Percentiles rank a stretch among this genome's conserved stretches.
phyloP scores from a whole-genome alignment of 2,888 invertebrate genomes.

The Sarcophaga subvicina region DNA sequence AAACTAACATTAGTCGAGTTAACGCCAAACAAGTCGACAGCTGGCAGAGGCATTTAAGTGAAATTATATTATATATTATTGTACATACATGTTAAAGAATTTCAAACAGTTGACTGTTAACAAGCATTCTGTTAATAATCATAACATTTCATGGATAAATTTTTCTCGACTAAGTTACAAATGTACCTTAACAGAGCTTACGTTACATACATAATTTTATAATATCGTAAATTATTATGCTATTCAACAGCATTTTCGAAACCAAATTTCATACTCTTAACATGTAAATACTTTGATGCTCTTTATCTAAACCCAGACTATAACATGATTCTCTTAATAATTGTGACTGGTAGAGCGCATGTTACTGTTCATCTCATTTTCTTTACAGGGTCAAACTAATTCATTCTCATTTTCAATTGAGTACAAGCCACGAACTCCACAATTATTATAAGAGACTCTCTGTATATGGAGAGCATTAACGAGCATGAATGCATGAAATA shows the following conservation, averaged over 20 bases:
- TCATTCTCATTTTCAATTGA: slow-evolving; percentile 35
- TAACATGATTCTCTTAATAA: slow-evolving; percentile 29
- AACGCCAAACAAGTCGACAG: too few species aligned
- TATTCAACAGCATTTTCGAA: slow-evolving; percentile 37
- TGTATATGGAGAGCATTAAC: slow-evolving; percentile 24
- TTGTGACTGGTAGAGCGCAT: slow-evolving; percentile 37
- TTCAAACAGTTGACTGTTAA: not conserved
- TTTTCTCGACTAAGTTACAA: slow-evolving; percentile 16
- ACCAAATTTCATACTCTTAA: slow-evolving; percentile 55
- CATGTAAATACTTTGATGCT: not conserved
- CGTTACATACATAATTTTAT: not conserved
- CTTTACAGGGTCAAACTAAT: slow-evolving; percentile 50
- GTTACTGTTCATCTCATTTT: slow-evolving; percentile 1
- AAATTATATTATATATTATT: too few species aligned
- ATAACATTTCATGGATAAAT: not conserved
- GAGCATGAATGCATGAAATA: slow-evolving; percentile 26
- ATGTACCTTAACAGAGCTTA: not conserved
- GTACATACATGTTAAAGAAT: not conserved
- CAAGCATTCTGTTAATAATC: not conserved
- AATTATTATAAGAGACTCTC: not conserved
- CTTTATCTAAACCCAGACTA: not conserved
- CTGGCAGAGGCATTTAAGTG: too few species aligned
- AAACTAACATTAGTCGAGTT: too few species aligned
- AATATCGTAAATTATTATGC: slow-evolving; percentile 54
- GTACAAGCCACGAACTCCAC: slow-evolving; percentile 34